Conservation (phyloP, 2,888 invertebrate genomes). For the Corythucha ciliata region DNA sequence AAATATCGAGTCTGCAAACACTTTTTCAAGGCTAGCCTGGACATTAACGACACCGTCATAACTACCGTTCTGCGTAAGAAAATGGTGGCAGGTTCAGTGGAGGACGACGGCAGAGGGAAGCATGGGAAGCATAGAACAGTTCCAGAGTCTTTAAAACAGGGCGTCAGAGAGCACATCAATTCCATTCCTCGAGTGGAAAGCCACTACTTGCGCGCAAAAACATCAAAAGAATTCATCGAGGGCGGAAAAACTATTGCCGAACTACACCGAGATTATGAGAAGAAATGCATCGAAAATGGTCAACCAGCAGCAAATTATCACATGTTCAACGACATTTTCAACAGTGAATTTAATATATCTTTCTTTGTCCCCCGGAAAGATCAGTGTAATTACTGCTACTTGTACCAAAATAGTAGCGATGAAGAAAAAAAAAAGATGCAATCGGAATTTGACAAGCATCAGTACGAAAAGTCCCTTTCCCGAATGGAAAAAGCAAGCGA, state of each 20-base stretch:
- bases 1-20: too few relatives aligned
- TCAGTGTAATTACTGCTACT: conserved; percentile 36
- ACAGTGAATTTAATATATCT: conserved; percentile 37
- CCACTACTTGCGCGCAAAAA: conserved; percentile 29
- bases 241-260: conserved; percentile 25
- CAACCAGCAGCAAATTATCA: conserved; percentile 19
- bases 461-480: conserved; percentile 30
- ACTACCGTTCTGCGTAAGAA: too few relatives aligned
- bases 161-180: conserved; percentile 26
- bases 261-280: conserved; percentile 6
- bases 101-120: conserved; percentile 22
- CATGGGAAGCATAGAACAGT: conserved; percentile 26
- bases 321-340: conserved; percentile 33
- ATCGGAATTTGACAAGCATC: conserved; percentile 33
- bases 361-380: conserved; percentile 37
- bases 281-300: conserved; percentile 3
- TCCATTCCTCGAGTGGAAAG: conserved; percentile 30
- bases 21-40: too few relatives aligned
- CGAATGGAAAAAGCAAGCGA: conserved; percentile 35
- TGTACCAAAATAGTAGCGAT: conserved; percentile 35
- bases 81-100: conserved; percentile 21
- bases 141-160: conserved; percentile 13
- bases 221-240: conserved; percentile 30
- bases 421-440: conserved; percentile 32
- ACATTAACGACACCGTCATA: too few relatives aligned